Base-by-base conservation (phyloP, 2,113 vertebrate genomes). In the Physeter macrocephalus region DNA sequence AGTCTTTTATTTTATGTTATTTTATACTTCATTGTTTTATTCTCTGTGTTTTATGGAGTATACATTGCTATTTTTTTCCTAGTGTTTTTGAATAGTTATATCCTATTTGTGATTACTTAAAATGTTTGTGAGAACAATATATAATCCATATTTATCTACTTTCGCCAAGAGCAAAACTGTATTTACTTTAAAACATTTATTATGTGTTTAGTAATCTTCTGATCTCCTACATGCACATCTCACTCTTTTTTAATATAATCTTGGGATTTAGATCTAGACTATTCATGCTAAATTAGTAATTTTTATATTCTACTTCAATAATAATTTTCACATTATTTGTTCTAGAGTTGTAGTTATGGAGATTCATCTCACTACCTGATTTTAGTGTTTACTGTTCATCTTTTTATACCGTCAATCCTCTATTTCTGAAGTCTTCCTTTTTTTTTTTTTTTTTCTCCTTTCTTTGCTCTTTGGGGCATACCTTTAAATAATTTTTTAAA, bases 11-110 rank as follows among this genome's bases (percentile, higher is more conserved):
- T 90, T 95, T 77, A 29, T 77, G 27, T 64, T 83, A 25, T 34
- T 93, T 80, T 91, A 39, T 82, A 62, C 34, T 92, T 86, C 43
- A 57, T 92, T 64, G 31, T 85, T 96, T 95, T 74, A 95, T 75
- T 75, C 96, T 90, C 15, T 75, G 54, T 80, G 18, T 89, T 86
- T 87, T 52, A 62, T 61, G 61, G 67, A 77, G 17, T 39, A 72
- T 6, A 3, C 80, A 14, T 72, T 71, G 25, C 20, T 83, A 67
- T 91, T 71, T 95, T 87, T 52, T 41, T 46, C 43, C 29, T 82
- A 43, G 10, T 78, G 74, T 49, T 88, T 66, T 93, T 91, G 49
- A 90, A 49, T 72, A 84, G 49, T 84, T 95, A 59, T 39, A n/a
- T 43, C 66, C 49, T 93, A 31, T 66, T 74, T 64, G 3, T 54